Evolutionary conservation across 2,113 vertebrate genomes (phyloP).

Genomic region (Dromiciops gliroides): DNA sequence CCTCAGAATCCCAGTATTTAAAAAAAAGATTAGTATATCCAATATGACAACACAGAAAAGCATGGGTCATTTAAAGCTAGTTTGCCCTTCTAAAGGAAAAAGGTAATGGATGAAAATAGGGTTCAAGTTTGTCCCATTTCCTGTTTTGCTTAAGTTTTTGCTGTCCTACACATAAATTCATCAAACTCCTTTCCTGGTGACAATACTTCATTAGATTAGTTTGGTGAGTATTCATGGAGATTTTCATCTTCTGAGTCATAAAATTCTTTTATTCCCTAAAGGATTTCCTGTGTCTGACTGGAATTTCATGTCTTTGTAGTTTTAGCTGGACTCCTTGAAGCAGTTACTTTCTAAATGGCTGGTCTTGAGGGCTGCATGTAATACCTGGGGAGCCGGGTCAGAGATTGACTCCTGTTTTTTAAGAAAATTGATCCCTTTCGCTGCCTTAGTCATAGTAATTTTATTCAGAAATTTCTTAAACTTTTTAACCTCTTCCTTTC

Average conservation of each 20-base stretch:
- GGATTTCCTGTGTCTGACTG: conserved; percentile 87
- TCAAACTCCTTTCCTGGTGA: conserved; percentile 80
- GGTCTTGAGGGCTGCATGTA: conserved; percentile 76
- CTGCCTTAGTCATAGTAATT: conserved; percentile 68
- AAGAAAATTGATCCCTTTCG: conserved; percentile 79
- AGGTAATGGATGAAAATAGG: conserved; percentile 72
- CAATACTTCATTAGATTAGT: conserved; percentile 86
- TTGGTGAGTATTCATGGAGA: conserved; percentile 84
- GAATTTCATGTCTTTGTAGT: conserved; percentile 88
- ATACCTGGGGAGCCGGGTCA: conserved; percentile 74
- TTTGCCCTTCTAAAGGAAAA: conserved; percentile 66
- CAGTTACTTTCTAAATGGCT: conserved; percentile 80
- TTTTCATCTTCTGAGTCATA: conserved; percentile 90
- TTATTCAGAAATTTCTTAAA: conserved; percentile 69
- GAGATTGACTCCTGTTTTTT: conserved; percentile 76
- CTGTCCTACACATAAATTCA: conserved; percentile 80
- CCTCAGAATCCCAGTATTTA: conserved; percentile 55
- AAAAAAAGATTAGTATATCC: conserved; percentile 35
- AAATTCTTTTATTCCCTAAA: conserved; percentile 89
- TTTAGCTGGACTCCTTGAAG: conserved; percentile 82
- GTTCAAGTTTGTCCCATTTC: conserved; percentile 85
- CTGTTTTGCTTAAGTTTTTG: conserved; percentile 84
- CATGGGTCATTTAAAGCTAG: conserved; percentile 52
- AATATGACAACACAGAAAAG: conserved; percentile 8
- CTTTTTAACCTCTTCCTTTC: conserved; percentile 76